Percentiles rank a stretch among this genome's conserved stretches.
Conservation (phyloP, 1,140 invertebrate species). For the Brachionus sp. region DNA sequence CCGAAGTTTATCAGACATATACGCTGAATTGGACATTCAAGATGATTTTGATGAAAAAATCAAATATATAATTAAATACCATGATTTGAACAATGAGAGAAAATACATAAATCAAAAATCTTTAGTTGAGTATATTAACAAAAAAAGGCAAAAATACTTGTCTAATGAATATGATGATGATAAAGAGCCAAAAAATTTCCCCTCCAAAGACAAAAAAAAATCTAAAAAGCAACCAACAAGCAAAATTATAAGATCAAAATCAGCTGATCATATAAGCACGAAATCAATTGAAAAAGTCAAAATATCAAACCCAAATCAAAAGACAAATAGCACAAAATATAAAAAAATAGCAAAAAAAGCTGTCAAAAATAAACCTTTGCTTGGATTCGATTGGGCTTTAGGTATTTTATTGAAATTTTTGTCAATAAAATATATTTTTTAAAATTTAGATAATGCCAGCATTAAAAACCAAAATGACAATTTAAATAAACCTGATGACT, state of each 20-base stretch:
- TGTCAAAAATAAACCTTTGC: background rate
- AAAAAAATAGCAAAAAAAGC: constrained; percentile 25
- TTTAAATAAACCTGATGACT: constrained; percentile 32
- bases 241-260: background rate
- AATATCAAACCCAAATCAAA: background rate
- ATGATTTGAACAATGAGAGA: constrained; percentile 6
- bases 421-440: background rate
- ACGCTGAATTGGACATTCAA: background rate
- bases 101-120: background rate
- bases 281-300: background rate
- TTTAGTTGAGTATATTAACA: constrained; percentile 1
- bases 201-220: background rate
- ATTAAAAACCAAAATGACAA: background rate
- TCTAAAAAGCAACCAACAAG: background rate
- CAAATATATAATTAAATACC: background rate
- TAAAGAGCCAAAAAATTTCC: background rate
- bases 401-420: background rate
- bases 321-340: background rate
- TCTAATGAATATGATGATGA: background rate
- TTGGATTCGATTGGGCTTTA: constrained; percentile 31
- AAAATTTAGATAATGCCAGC: background rate
- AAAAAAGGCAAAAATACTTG: constrained; percentile 30
- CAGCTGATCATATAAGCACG: background rate
- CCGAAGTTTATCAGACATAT: background rate
- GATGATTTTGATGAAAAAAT: constrained; percentile 34